Evolutionary conservation across 92 coral and sea anemone species (phyloP), one percentile per base, ranked within the genome.

Genomic region (Epizoanthus scotinus): DNA sequence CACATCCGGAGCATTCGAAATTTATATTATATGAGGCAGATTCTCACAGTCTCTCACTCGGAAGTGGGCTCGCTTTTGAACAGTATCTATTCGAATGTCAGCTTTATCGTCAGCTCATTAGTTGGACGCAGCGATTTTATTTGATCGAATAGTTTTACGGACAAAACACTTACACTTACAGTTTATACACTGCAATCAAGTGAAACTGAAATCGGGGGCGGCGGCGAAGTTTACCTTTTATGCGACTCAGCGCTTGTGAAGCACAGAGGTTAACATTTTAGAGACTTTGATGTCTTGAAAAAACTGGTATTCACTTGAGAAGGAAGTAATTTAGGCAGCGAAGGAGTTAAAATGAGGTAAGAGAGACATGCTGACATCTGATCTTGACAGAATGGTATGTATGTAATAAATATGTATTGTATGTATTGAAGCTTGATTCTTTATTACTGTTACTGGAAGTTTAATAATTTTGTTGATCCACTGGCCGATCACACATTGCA

Each of bases 281-380:
- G 38, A 58, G 56, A 44, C 25, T 75, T 75, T 75, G 26, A 75
- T 75, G 81, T 28, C 81, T 34, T 75, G 13, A 28, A 59, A 75
- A 63, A 22, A 75, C 81, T 36, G 38, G 68, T 56, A 60, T 58
- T 75, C 52, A 67, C 63, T 25, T 75, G 81, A 75, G 81, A 61
- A 56, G 38, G 79, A 75, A 58, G 27, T 59, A 26, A 49, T 44
- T 44, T 75, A 20, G 42, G 36, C 56, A 75, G 29, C 68, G 61
- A 75, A 75, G 80, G 58, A 57, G 67, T 38, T 67, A 75, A 75
- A 75, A 75, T 75, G 81, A 75, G 81, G 81, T 75, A 40, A 75
- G 67, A 7, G 15, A 44, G 52, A 8, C 52, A 6, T 44, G 15
- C 14, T 44, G 52, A 44, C 52, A 44, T 44, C 52, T 44, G 52